These are phyloP conservation scores for Platyrinchus mystaceus DNA, from an alignment of 2,797 vertebrate species.

Conservation along the genomic window DNA sequence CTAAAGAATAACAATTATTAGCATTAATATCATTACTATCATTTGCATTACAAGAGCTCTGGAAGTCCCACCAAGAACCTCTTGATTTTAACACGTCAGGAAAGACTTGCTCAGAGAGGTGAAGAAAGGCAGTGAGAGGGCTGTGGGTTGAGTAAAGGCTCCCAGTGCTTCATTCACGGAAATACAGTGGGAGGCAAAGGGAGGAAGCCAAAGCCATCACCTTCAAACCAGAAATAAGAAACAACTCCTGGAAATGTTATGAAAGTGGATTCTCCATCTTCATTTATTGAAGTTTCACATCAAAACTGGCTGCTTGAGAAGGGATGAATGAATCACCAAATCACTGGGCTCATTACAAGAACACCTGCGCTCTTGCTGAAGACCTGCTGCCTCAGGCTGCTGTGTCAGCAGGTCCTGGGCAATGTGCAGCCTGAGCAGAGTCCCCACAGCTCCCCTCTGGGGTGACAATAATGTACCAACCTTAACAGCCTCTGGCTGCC, in stretches of 20 bases:
- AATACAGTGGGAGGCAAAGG: not conserved
- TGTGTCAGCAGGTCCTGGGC: not conserved
- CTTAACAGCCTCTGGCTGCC: not conserved
- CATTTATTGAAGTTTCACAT: conserved; percentile 13
- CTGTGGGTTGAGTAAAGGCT: not conserved
- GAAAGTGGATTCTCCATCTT: conserved; percentile 7
- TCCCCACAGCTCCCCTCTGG: not conserved
- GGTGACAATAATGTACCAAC: accelerated
- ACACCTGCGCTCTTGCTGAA: not conserved
- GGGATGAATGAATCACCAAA: not conserved
- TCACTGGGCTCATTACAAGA: not conserved
- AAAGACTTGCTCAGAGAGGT: not conserved
- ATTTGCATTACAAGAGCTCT: not conserved
- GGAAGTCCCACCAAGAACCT: not conserved
- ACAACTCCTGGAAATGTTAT: not conserved
- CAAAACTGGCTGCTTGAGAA: conserved; percentile 4
- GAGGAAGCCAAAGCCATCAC: not conserved
- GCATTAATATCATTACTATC: not conserved
- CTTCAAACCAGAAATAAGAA: conserved; percentile 40
- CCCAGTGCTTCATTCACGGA: not conserved
- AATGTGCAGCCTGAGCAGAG: not conserved
- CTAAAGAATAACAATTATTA: not conserved
- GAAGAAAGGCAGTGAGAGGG: not conserved
- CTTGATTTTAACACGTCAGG: not conserved
- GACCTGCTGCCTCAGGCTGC: not conserved